Conservation (phyloP, 2,888 invertebrate species). For the Mactromeris polynyma region DNA sequence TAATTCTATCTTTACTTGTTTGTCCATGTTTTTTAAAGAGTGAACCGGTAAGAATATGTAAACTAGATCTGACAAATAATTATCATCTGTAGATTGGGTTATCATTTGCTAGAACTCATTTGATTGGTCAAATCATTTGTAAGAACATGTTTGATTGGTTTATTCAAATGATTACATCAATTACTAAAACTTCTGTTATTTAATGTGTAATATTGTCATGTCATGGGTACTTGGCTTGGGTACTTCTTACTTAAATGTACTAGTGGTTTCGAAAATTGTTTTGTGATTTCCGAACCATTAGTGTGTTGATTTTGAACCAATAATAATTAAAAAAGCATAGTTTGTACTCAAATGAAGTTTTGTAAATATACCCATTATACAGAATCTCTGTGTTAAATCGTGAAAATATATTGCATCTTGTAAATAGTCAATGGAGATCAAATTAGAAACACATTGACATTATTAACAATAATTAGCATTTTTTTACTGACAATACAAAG, state of each 20-base stretch:
- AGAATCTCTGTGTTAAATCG: slow-evolving; percentile 1
- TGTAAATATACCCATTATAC: neutral
- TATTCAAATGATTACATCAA: neutral
- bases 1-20: slow-evolving; percentile 13
- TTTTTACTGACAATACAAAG: neutral
- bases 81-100: slow-evolving; percentile 4
- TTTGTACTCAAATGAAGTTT: neutral
- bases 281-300: too few species aligned
- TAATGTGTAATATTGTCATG: too few species aligned
- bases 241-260: too few species aligned
- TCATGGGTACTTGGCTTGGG: too few species aligned
- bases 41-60: slow-evolving; percentile 22
- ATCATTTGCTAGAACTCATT: slow-evolving; percentile 13
- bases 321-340: neutral
- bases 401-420: slow-evolving; percentile 1
- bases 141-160: neutral
- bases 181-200: too few species aligned
- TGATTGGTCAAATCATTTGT: neutral
- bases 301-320: neutral
- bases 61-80: slow-evolving; percentile 22
- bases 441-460: neutral
- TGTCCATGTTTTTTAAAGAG: slow-evolving; percentile 10
- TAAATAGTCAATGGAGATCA: neutral
- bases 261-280: too few species aligned
- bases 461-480: slow-evolving; percentile 5